These are phyloP conservation scores for Eurois occulta DNA, from an alignment of 2,888 invertebrate genomes.

Conservation along the genomic window DNA sequence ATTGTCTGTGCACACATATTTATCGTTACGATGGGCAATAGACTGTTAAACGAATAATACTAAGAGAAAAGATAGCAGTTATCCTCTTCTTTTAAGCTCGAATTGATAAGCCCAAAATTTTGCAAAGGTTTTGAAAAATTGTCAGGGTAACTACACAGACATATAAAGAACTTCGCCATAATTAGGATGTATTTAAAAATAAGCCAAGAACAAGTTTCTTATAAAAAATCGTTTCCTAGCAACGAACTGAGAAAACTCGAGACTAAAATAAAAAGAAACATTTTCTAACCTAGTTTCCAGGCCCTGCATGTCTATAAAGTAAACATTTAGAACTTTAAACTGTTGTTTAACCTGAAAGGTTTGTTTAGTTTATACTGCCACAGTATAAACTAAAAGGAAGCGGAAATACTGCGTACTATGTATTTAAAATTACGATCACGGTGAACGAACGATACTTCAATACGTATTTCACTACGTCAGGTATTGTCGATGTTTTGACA, in stretches of 20 bases:
- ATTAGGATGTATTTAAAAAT: background rate
- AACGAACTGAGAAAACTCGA: background rate
- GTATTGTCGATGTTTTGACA: slow-evolving; percentile 14
- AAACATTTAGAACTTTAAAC: slow-evolving; percentile 18
- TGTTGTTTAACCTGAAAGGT: slow-evolving; percentile 16
- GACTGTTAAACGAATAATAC: background rate
- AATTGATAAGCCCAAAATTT: background rate
- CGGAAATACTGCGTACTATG: slow-evolving; percentile 56
- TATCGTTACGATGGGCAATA: background rate
- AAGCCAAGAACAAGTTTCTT: background rate
- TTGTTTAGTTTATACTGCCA: slow-evolving; percentile 5
- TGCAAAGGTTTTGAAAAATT: background rate
- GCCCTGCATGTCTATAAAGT: background rate
- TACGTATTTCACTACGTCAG: slow-evolving; percentile 33
- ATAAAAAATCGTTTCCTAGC: too few species aligned
- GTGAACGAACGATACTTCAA: slow-evolving; percentile 26
- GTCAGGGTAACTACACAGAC: background rate
- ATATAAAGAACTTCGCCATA: background rate
- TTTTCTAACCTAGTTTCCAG: slow-evolving; percentile 8
- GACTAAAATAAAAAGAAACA: background rate
- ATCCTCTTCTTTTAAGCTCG: background rate
- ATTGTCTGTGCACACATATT: background rate
- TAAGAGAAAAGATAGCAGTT: background rate
- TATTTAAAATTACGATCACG: slow-evolving; percentile 63
- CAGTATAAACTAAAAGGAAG: slow-evolving; percentile 67